Base-by-base conservation (phyloP, 1,140 invertebrate species). In the Lepidurus couesii region DNA sequence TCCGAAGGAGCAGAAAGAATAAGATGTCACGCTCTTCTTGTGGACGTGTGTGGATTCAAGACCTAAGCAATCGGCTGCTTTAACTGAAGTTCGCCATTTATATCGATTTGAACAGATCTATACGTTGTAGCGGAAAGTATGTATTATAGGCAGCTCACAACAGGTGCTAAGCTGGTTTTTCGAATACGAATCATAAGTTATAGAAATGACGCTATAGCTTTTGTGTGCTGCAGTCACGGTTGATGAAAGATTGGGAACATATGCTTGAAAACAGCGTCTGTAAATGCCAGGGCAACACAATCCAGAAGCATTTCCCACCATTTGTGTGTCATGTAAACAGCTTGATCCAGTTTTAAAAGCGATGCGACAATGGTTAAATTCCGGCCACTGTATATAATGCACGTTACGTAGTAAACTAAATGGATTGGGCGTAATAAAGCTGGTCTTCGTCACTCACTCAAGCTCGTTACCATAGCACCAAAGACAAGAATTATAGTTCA, bases 231-330 rank as follows among this genome's bases (percentile, higher is more conserved):
- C 16, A n/a, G 53, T 16, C 13, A 65, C 13, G 9, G 10, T 21
- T 21, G 53, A 65, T 21, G 53, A 65, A 65, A 65, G 53, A 65
- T 9, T 65, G 53, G 21, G 21, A 65, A 13, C 53, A 65, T 65
- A 21, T 16, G 53, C 21, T 65, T 65, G 16, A 65, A 47, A 16
- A 11, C 45, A 65, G 53, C 53, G 53, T 65, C 53, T 65, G 53
- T 65, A 7, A 21, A 13, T 65, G 53, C 53, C 53, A 65, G 5
- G 53, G 8, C 21, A 7, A 21, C 53, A 13, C 53, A 65, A 65
- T 65, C 53, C 53, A 65, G 53, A 65, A 65, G 53, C 53, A 16
- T 65, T 65, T 65, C 53, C 53, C 53, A 65, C 53, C 53, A 9
- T 65, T 65, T 9, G 53, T n/a, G 7, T 65, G 53, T 65, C 53